These are phyloP conservation scores for Allophyes oxyacanthae DNA, from an alignment of 2,888 invertebrate species.

Conservation along the genomic window DNA sequence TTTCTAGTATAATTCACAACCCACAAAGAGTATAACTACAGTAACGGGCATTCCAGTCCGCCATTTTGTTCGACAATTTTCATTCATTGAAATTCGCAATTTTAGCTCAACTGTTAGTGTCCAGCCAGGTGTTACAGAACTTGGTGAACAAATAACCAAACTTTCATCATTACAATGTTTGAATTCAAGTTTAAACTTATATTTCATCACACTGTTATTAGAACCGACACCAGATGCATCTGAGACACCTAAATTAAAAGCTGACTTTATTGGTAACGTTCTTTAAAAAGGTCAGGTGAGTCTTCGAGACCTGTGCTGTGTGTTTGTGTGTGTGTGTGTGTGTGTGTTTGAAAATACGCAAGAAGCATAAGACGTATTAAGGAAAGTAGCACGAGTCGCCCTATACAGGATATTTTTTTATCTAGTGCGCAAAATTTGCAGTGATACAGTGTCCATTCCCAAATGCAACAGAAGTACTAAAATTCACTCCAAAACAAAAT, in stretches of 20 bases:
- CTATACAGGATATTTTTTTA: no score
- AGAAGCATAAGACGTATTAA: not conserved
- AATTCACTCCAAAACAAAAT: no score
- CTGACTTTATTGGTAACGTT: not conserved
- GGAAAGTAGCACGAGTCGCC: no score
- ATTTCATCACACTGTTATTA: constrained; percentile 37
- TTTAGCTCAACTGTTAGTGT: constrained; percentile 40
- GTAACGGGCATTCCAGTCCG: constrained; percentile 5
- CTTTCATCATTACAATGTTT: constrained; percentile 40
- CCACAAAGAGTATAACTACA: constrained; percentile 17
- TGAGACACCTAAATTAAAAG: constrained; percentile 11
- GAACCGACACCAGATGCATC: constrained; percentile 1
- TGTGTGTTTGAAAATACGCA: no score
- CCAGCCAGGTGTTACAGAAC: constrained; percentile 45
- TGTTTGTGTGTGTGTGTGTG: no score
- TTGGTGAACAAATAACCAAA: constrained; percentile 46
- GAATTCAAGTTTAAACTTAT: constrained; percentile 43
- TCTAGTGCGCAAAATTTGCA: no score
- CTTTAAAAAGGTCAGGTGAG: not conserved
- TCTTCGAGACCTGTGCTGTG: no score
- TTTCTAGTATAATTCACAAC: no score
- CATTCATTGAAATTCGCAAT: constrained; percentile 46
- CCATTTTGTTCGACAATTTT: constrained; percentile 27
- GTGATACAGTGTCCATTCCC: no score
- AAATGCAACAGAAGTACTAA: no score